These are phyloP conservation scores for Ferdinandea cuprea DNA, from an alignment of 2,888 invertebrate genomes.

Conservation along the genomic window DNA sequence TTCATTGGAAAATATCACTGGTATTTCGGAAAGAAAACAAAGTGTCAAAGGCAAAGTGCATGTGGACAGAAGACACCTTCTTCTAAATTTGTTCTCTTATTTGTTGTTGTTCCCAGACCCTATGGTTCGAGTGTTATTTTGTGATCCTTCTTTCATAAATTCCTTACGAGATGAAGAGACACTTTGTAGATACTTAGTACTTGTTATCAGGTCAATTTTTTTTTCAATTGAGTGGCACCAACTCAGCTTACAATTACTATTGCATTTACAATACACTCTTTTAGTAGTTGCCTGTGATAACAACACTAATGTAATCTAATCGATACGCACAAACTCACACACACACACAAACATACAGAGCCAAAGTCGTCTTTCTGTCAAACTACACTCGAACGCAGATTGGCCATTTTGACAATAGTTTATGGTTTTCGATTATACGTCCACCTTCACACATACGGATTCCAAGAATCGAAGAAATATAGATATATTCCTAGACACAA, in stretches of 20 bases:
- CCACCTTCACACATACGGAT: neutral
- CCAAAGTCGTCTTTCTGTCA: neutral
- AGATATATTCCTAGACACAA: neutral
- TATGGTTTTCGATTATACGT: neutral
- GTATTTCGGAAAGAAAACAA: too few relatives aligned
- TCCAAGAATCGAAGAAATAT: neutral
- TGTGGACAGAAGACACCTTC: too few relatives aligned
- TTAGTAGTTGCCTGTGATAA: too few relatives aligned
- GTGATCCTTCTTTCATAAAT: slow-evolving; percentile 16
- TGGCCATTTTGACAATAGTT: slow-evolving; percentile 23
- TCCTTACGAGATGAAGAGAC: neutral
- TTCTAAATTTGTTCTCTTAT: too few relatives aligned
- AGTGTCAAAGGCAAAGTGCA: too few relatives aligned
- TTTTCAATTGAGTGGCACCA: slow-evolving; percentile 29
- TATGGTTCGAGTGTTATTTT: too few relatives aligned
- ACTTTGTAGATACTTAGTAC: slow-evolving; percentile 33
- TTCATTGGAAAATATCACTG: too few relatives aligned
- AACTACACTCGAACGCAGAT: slow-evolving; percentile 4
- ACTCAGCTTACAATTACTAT: slow-evolving; percentile 28
- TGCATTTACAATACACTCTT: too few relatives aligned
- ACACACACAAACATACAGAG: neutral
- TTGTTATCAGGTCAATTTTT: slow-evolving; percentile 51
- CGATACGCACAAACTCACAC: slow-evolving; percentile 31
- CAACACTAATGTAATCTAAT: too few relatives aligned
- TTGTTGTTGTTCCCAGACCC: too few relatives aligned